A percentile compares a stretch with the other conserved stretches of the same genome.
Evolutionary conservation across 2,113 vertebrate species (phyloP).

Genomic region (Cynocephalus volans): DNA sequence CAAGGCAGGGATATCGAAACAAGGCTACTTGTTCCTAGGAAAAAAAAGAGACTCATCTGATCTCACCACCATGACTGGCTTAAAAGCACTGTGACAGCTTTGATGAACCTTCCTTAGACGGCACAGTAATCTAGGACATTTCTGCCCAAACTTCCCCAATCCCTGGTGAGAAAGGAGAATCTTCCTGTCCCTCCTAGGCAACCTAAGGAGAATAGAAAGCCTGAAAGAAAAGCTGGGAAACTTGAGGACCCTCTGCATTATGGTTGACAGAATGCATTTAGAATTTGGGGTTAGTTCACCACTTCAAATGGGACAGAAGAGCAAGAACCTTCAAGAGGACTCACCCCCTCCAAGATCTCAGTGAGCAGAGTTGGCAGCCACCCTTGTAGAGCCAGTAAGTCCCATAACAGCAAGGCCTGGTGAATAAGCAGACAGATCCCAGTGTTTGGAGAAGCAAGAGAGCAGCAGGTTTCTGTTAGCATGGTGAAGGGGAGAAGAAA

Average conservation of each 20-base stretch:
- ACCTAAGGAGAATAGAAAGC: neutral
- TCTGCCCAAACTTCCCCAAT: neutral
- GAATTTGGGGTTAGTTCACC: neutral
- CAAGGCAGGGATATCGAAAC: neutral
- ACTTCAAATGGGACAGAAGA: neutral
- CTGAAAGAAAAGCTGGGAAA: neutral
- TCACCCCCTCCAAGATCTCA: neutral
- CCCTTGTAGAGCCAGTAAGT: neutral
- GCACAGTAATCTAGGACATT: neutral
- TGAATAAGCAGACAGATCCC: neutral
- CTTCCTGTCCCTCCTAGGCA: accelerated
- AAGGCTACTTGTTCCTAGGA: neutral
- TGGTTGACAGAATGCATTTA: neutral
- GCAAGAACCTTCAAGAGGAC: neutral
- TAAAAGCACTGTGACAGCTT: neutral
- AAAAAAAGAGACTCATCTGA: neutral
- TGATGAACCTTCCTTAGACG: neutral
- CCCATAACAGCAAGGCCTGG: neutral
- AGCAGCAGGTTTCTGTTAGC: neutral
- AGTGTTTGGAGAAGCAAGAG: neutral
- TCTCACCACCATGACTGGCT: neutral
- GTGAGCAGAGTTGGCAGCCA: neutral
- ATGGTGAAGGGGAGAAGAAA: neutral
- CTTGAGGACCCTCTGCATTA: neutral
- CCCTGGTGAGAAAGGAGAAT: neutral